These are phyloP conservation scores for Herpetotheres cachinnans DNA, from an alignment of 2,113 vertebrate genomes.

Conservation along the genomic window DNA sequence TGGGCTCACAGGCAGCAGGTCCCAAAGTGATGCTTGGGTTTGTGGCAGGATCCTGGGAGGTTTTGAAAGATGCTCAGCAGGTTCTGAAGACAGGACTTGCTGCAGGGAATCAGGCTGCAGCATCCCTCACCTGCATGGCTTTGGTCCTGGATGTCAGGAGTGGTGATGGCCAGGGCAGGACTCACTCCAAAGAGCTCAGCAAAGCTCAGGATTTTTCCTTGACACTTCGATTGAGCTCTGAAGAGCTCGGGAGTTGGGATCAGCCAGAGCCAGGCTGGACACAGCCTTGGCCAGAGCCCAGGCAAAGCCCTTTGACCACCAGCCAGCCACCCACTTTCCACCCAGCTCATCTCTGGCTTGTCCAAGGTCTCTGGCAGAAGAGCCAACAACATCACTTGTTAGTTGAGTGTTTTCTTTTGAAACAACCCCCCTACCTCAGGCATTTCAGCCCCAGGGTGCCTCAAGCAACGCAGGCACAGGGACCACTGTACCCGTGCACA, in stretches of 20 bases:
- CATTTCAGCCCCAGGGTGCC: not conserved
- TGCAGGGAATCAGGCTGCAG: not conserved
- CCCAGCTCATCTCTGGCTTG: not conserved
- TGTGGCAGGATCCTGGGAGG: not conserved
- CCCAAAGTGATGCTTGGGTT: not conserved
- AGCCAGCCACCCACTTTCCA: not conserved
- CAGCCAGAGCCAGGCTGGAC: not conserved
- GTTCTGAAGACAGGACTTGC: not conserved
- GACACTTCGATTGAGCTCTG: not conserved
- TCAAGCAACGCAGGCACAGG: rapidly evolving
- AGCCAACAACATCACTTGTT: not conserved
- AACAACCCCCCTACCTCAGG: not conserved
- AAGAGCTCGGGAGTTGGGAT: not conserved
- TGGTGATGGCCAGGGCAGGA: not conserved
- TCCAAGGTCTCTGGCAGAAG: not conserved
- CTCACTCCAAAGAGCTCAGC: not conserved
- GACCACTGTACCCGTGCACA: not conserved
- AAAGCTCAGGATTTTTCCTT: not conserved
- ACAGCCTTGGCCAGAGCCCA: not conserved
- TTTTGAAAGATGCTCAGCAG: not conserved
- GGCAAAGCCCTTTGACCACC: not conserved
- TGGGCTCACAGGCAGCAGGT: not conserved
- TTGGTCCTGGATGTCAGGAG: not conserved
- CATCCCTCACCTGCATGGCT: not conserved
- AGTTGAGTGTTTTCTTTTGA: not conserved